Evolutionary conservation across 2,113 vertebrate genomes (phyloP).

Genomic region (Corydoras maculifer): DNA sequence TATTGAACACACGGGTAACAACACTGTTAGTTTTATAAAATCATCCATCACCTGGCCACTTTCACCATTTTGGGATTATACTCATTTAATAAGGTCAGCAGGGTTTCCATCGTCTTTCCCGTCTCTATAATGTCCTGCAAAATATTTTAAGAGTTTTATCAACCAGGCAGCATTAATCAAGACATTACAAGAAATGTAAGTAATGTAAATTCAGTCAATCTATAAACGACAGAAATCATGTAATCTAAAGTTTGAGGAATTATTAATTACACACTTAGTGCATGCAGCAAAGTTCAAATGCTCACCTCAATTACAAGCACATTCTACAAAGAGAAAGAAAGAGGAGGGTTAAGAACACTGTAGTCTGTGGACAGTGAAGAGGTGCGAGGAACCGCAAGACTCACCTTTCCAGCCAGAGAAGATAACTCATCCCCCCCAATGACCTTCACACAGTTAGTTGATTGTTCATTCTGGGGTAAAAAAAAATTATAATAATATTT

Average conservation of each 20-base stretch:
- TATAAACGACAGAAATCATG: no score
- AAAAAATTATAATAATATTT: neutral
- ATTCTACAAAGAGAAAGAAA: neutral
- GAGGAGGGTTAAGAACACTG: neutral
- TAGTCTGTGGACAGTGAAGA: neutral
- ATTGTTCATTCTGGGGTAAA: slow-evolving; percentile 66
- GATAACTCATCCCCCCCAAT: slow-evolving; percentile 73
- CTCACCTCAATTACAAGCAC: slow-evolving; percentile 77
- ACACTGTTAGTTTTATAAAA: neutral
- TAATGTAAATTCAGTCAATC: no score
- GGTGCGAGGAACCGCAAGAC: slow-evolving; percentile 7
- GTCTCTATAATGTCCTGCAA: slow-evolving; percentile 77
- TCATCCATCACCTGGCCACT: slow-evolving; percentile 69
- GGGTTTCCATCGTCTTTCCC: slow-evolving; percentile 70
- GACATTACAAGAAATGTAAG: no score
- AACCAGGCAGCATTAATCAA: no score
- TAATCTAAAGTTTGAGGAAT: no score
- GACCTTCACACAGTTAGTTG: slow-evolving; percentile 65
- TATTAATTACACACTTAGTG: neutral
- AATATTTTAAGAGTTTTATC: slow-evolving; percentile 28
- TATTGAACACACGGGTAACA: no score
- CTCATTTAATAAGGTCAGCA: slow-evolving; percentile 67
- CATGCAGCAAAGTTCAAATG: no score
- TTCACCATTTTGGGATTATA: slow-evolving; percentile 68
- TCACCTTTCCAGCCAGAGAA: slow-evolving; percentile 69